Evolutionary conservation across 2,888 invertebrate species (phyloP), one percentile per base, ranked within the genome.

Genomic region (Ephialtes manifestator): DNA sequence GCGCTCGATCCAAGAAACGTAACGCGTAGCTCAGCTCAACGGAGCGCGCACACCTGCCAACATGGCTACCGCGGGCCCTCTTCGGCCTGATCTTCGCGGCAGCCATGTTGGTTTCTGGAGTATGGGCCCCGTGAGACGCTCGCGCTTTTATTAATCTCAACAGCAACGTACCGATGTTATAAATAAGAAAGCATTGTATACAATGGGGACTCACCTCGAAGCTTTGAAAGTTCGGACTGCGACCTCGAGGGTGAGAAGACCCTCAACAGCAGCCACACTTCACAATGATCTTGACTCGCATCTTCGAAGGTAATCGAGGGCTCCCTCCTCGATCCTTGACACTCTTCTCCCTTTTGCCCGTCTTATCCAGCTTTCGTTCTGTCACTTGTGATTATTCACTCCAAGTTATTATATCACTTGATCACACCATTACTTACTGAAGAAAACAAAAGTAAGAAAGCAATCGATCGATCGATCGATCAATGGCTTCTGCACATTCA

Each of bases 51-150:
- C 94, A 94, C 94, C 94, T 94, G 94, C 94, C 94, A 94, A 94
- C 93, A 94, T 94, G 94, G 94, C 94, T 94, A 92, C 94, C 94
- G 94, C 93, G 92, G 92, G 89, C 92, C 93, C 93, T 93, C 85
- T 79, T 71, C 93, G 93, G 92, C 92, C 93, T 92, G 92, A 82
- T 79, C 85, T 79, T 92, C 91, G 82, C 81, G 90, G 89, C 92
- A 89, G 94, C 94, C 94, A 94, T 94, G 89, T 94, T 94, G 93
- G 90, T 92, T 92, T 91, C 90, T 46, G 88, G 89, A 92, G 91
- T 90, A 90, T 89, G 90, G 89, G 90, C 82, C 24, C 53, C 55
- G 39, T 70, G 75, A 83, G 85, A 81, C 70, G 83, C 81, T 68
- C 72, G 79, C 77, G 60, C 24, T 68, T 72, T 81, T 51, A 76